These are phyloP conservation scores for Aporophyla nigra DNA, from an alignment of 2,888 invertebrate species.

Conservation along the genomic window DNA sequence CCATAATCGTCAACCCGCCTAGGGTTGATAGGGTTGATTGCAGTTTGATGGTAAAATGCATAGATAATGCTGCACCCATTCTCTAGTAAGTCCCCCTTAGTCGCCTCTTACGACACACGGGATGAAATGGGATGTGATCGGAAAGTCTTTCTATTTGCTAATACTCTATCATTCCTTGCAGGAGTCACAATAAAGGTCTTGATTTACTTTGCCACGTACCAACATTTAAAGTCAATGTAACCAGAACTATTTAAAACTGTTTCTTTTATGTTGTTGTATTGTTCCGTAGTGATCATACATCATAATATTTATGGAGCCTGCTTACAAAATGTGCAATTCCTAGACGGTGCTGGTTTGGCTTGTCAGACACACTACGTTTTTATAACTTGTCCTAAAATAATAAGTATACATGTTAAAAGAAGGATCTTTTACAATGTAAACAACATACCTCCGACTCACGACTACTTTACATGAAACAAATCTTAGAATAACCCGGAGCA, in stretches of 20 bases:
- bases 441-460: neutral
- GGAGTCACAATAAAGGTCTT: too few relatives aligned
- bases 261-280: neutral
- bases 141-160: too few relatives aligned
- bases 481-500: slow-evolving; percentile 20
- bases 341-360: neutral
- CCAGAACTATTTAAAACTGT: neutral
- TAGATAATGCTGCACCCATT: too few relatives aligned
- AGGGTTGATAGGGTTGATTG: too few relatives aligned
- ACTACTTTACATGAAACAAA: slow-evolving; percentile 20
- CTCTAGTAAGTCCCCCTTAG: too few relatives aligned
- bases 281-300: neutral
- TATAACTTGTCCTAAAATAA: neutral
- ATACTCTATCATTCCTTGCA: too few relatives aligned
- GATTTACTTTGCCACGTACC: neutral
- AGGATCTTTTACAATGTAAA: slow-evolving; percentile 9
- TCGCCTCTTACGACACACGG: too few relatives aligned
- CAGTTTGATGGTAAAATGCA: too few relatives aligned
- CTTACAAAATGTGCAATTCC: neutral
- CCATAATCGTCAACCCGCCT: too few relatives aligned
- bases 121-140: too few relatives aligned
- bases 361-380: neutral
- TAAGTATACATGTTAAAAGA: neutral
- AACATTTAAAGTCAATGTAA: neutral
- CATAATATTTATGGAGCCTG: too few relatives aligned